Conservation (phyloP, 2,888 invertebrate species). For the Dysmachus trigonus region DNA sequence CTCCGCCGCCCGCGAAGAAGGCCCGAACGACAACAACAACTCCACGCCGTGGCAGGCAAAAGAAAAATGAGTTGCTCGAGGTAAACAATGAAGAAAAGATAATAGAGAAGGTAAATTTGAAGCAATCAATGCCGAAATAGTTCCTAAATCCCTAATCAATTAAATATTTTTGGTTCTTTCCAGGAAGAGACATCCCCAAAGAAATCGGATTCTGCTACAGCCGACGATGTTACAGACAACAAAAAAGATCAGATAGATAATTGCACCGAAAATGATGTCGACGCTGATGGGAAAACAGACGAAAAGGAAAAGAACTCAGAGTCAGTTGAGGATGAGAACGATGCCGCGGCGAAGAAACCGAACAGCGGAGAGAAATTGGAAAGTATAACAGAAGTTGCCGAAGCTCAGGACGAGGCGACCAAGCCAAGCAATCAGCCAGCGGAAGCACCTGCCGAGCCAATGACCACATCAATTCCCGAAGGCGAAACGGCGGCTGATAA, state of each 20-base stretch:
- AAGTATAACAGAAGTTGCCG: neutral
- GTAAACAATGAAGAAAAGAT: conserved; percentile 51
- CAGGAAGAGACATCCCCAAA: conserved; percentile 18
- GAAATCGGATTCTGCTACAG: neutral
- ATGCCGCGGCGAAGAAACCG: conserved; percentile 3
- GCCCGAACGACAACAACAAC: conserved; percentile 57
- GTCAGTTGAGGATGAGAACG: conserved; percentile 43
- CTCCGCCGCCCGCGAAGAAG: conserved; percentile 62
- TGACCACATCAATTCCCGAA: neutral
- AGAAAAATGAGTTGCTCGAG: conserved; percentile 56
- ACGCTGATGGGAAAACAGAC: neutral
- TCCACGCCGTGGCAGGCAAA: conserved; percentile 58
- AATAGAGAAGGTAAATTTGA: neutral
- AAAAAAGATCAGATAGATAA: conserved; percentile 37
- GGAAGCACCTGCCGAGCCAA: neutral
- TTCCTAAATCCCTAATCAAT: neutral
- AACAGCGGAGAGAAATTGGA: neutral
- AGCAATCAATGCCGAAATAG: neutral
- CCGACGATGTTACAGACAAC: conserved; percentile 2
- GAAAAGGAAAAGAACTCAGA: conserved; percentile 32
- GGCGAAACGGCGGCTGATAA: conserved; percentile 39
- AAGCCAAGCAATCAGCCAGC: neutral
- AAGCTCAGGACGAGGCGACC: neutral
- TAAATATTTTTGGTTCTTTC: neutral
- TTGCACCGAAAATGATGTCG: conserved; percentile 10